Evolutionary conservation across 2,797 vertebrate genomes (phyloP), one percentile per base, ranked within the genome.

Genomic region (Margarornis squamiger): DNA sequence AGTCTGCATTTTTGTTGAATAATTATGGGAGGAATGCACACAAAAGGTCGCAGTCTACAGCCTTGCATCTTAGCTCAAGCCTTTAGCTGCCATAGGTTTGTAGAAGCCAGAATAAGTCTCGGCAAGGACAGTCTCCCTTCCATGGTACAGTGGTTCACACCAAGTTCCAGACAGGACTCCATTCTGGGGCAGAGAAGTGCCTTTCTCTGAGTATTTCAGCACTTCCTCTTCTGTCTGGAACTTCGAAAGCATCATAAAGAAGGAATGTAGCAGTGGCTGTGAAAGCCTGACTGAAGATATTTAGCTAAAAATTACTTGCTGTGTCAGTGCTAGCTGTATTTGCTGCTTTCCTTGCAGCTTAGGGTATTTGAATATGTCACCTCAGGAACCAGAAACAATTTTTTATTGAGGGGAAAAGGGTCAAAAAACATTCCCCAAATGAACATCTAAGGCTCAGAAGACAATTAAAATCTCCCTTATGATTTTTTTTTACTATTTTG

Each of bases 211-310:
- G 59, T 76, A 79, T 90, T 96, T 94, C 90, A 95, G 94, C 74
- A 95, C 88, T 96, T 97, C 95, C 96, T 96, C 23, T 96, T 96
- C 91, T 94, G 94, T 95, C 94, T 96, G 96, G 90, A 95, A 90
- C 93, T 92, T 92, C 71, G 95, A 63, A 96, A 91, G 67, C 92
- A 93, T 95, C 93, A 95, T 95, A 90, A 95, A 96, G 76, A 94
- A 95, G 86, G 96, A 97, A 96, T 96, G 94, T 72, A 90, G 48
- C 46, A 89, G 92, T 93, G 86, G 83, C 90, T 95, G 83, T 95
- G 90, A 95, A 97, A 90, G 61, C 30, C 61, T 93, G 80, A 95
- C 83, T 84, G 74, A 88, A 94, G n/a, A 20, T 84, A 95, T 96
- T 93, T 63, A 88, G 88, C 73, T 93, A 93, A 95, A 96, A 96